These are phyloP conservation scores for Sebastes oblongus DNA, from an alignment of 2,797 vertebrate species.

Conservation along the genomic window DNA sequence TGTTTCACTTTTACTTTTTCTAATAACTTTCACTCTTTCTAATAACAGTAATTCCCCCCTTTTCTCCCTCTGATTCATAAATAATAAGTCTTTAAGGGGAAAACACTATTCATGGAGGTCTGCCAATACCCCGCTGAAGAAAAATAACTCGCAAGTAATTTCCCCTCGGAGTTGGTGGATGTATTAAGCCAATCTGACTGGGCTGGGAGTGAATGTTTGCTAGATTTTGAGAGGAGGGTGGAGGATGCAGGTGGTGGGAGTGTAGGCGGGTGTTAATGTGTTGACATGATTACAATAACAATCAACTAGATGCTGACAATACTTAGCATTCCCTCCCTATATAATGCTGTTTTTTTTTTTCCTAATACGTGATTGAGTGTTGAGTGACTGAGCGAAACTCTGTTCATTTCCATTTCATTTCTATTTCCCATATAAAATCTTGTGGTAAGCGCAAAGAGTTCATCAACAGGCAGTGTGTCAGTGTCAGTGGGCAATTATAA, in stretches of 20 bases:
- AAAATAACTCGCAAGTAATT: slow-evolving; percentile 64
- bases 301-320: slow-evolving; percentile 38
- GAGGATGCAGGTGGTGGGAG: slow-evolving; percentile 22
- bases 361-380: neutral
- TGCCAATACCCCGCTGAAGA: slow-evolving; percentile 58
- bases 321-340: slow-evolving; percentile 5
- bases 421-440: slow-evolving; percentile 19
- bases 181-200: slow-evolving; percentile 54
- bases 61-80: slow-evolving; percentile 62
- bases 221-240: slow-evolving; percentile 16
- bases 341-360: neutral
- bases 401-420: slow-evolving; percentile 1
- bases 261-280: slow-evolving; percentile 29
- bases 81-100: slow-evolving; percentile 63
- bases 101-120: slow-evolving; percentile 63
- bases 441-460: slow-evolving; percentile 30
- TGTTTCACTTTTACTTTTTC: slow-evolving; percentile 52
- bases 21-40: slow-evolving; percentile 51
- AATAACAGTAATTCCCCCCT: slow-evolving; percentile 59
- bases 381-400: slow-evolving; percentile 16
- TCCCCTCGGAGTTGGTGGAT: slow-evolving; percentile 63
- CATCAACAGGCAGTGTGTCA: slow-evolving; percentile 46
- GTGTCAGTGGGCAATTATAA: slow-evolving; percentile 55
- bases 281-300: slow-evolving; percentile 48
- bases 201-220: slow-evolving; percentile 43